A percentile compares a stretch with the other conserved stretches of the same genome.
phyloP scores from a whole-genome alignment of 2,113 vertebrate genomes.

The Percopsis transmontana region DNA sequence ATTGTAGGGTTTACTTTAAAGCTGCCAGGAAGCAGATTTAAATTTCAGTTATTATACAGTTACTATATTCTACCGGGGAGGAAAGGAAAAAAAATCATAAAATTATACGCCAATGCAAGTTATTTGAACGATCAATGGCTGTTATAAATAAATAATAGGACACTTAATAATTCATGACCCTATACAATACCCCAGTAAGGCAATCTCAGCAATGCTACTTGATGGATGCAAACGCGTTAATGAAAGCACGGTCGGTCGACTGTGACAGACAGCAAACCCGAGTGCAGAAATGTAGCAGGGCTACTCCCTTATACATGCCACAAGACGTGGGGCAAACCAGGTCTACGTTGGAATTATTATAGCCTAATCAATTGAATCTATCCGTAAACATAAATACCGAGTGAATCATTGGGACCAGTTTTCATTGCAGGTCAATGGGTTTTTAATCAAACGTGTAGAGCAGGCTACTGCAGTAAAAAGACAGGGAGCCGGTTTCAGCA shows the following conservation, averaged over 20 bases:
- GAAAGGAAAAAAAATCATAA: not conserved
- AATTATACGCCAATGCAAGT: not conserved
- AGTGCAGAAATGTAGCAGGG: constrained; percentile 11
- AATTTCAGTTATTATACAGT: not conserved
- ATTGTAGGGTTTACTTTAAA: not conserved
- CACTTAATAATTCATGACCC: not conserved
- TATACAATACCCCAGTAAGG: not conserved
- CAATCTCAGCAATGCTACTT: constrained; percentile 9
- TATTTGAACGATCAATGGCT: not conserved
- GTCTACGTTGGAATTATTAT: not conserved
- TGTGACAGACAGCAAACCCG: constrained; percentile 25
- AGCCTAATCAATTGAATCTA: not conserved
- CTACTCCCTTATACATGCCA: constrained; percentile 36
- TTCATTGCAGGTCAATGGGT: not conserved
- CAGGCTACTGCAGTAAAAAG: constrained; percentile 12
- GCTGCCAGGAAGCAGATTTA: not conserved
- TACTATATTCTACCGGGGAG: not conserved
- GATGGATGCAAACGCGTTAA: constrained; percentile 20
- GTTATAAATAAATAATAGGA: too few species aligned
- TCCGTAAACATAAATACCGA: not conserved
- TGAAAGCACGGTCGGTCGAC: constrained; percentile 29
- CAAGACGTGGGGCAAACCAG: not conserved
- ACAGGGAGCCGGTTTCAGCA: constrained; percentile 63
- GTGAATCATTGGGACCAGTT: not conserved
- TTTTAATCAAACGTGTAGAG: not conserved